A percentile compares a stretch with the other conserved stretches of the same genome.
These are phyloP conservation scores for Eriocheir sinensis DNA, from an alignment of 1,140 invertebrate species.

Conservation along the genomic window DNA sequence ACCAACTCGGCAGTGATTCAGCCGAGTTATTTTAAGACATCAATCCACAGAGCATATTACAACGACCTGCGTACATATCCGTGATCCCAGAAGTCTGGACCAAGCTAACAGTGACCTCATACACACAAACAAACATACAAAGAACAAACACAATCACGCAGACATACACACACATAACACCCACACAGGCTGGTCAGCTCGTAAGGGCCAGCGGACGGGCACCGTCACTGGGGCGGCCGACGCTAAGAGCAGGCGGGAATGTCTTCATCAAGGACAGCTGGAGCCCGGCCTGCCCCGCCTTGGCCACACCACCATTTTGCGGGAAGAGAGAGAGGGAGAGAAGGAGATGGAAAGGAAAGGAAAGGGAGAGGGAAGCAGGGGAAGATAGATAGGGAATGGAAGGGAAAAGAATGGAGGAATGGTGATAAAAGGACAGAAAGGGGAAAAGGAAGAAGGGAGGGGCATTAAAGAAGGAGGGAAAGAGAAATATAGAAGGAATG, in stretches of 20 bases:
- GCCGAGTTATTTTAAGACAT: not conserved
- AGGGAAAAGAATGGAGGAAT: not conserved
- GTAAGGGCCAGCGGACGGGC: constrained; percentile 5
- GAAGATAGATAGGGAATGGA: not conserved
- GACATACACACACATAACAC: not conserved
- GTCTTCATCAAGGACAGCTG: constrained; percentile 61
- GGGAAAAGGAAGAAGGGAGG: not conserved
- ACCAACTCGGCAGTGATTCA: not conserved
- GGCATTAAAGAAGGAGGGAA: not conserved
- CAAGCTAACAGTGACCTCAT: too few relatives aligned
- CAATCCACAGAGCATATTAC: constrained; percentile 5
- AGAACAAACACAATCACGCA: too few relatives aligned
- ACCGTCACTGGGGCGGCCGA: constrained; percentile 34
- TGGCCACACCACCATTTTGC: constrained; percentile 49
- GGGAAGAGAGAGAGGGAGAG: constrained; percentile 33
- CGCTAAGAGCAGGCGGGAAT: constrained; percentile 39
- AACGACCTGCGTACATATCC: constrained; percentile 13
- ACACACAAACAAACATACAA: too few relatives aligned
- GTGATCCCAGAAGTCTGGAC: not conserved
- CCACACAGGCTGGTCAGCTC: not conserved
- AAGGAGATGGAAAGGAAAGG: not conserved
- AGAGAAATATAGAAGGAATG: not conserved
- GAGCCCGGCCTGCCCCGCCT: not conserved
- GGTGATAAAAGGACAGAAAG: not conserved
- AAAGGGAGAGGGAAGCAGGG: not conserved